Evolutionary conservation across 2,113 vertebrate genomes (phyloP).

Genomic region (Rhinichthys klamathensis): DNA sequence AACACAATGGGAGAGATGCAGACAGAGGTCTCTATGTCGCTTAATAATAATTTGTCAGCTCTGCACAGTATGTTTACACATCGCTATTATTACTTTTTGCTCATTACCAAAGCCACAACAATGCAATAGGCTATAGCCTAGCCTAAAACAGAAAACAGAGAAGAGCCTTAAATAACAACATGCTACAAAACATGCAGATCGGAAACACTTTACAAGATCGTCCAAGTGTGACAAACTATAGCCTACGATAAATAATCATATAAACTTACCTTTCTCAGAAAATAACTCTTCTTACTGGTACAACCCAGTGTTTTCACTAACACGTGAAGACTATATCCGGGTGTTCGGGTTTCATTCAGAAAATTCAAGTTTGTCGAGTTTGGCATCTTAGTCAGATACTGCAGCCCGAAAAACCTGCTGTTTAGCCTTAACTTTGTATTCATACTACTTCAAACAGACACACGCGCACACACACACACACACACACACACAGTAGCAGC

Average conservation of each 20-base stretch:
- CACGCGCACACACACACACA: no score
- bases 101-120: neutral
- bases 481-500: no score
- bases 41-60: neutral
- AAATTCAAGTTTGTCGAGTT: conserved; percentile 46
- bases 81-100: neutral
- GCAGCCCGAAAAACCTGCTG: conserved; percentile 37
- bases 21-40: neutral
- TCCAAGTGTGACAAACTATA: neutral
- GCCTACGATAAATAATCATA: neutral
- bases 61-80: neutral
- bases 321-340: conserved; percentile 34
- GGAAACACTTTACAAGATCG: neutral
- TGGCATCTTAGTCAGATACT: neutral
- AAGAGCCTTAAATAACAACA: neutral
- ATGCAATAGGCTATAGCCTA: neutral
- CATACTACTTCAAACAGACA: no score
- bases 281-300: neutral
- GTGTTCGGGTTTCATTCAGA: neutral
- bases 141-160: no score
- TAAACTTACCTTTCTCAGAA: neutral
- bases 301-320: neutral
- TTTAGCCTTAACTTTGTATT: neutral
- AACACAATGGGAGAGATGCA: neutral
- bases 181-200: neutral